Evolutionary conservation across 2,797 vertebrate species (phyloP), one percentile per base, ranked within the genome.

Genomic region (Spea hammondii): DNA sequence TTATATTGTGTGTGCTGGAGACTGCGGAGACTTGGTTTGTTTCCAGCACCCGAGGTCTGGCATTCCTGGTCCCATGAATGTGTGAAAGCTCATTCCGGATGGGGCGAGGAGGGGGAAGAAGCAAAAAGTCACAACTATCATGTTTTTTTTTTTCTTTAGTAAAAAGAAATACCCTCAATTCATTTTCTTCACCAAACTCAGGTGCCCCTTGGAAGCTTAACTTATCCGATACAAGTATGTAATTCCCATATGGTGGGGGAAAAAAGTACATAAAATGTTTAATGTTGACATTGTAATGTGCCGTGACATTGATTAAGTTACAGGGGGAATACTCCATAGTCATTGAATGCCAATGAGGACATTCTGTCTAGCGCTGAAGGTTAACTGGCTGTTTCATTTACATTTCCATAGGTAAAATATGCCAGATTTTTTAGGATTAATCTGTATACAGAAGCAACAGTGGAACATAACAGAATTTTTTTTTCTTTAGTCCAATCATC

Each of bases 31-130:
- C 45, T 74, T 79, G 70, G 59, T 65, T 68, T 6, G 14, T 46
- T 79, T 71, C 77, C 77, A 79, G 14, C 53, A 57, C 8, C 54
- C 51, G 64, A 78, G 14, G 47, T 73, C 50, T 79, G 77, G 77
- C 70, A 73, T 53, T 74, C 70, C 48, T 55, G 32, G 70, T 46
- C 46, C 45, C 45, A 64, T 67, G n/a, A 59, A 77, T 73, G 77
- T 68, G 70, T 73, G 65, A 79, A 45, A 67, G 46, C 8, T 47
- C 50, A 12, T 67, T 54, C 54, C 73, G 64, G 46, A 67, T 49
- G 70, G 17, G 50, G 7, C 17, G 14, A 46, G 50, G 50, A 75
- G 17, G 77, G 45, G 3, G n/a, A 13, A 44, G 13, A 75, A 54
- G 7, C 53, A 66, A 67, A 32, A 76, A 76, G 50, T 76, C 74